Evolutionary conservation across 2,797 vertebrate species (phyloP), one percentile per base, ranked within the genome.

Genomic region (Parotocinclus haroldoi): DNA sequence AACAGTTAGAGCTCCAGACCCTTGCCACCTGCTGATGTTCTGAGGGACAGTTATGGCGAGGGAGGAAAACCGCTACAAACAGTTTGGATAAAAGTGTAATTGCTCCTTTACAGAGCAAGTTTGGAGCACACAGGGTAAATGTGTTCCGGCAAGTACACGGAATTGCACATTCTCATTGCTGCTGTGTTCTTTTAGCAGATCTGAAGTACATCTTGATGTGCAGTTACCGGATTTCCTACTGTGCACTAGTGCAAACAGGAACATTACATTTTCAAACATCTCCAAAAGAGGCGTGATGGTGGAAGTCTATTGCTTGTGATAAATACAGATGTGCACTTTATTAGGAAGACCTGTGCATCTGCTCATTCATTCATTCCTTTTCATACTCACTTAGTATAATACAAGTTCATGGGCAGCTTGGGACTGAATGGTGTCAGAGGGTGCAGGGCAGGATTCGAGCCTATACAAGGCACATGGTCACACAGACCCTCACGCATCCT

Each of bases 131-230:
- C 39, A 50, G 52, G 44, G n/a, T 38, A 19, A 58, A 58, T 65
- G 58, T 71, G 57, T 66, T 66, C 44, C 55, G 62, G 14, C n/a
- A 66, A 61, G 51, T 39, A 36, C 18, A 60, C 49, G 16, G 48
- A 71, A 55, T 60, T 71, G 36, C 69, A 49, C 17, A 19, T 48
- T 59, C n/a, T 36, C 54, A 44, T 27, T 13, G 6, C 42, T 38
- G 9, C 36, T 62, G 27, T 63, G 45, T 58, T 58, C 49, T 53
- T 53, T 71, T 53, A 16, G 37, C 40, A 64, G 61, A 5, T 37
- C 58, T 11, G 27, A 37, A 62, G n/a, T 10, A 16, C 36, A 39
- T 48, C 46, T 44, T 49, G 36, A 44, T 55, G 49, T 56, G 50
- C 56, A 36, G 55, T 65, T 58, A 44, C 44, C 56, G 10, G 51